phyloP scores from a whole-genome alignment of 2,888 invertebrate genomes.

The Cephus rjabovi region DNA sequence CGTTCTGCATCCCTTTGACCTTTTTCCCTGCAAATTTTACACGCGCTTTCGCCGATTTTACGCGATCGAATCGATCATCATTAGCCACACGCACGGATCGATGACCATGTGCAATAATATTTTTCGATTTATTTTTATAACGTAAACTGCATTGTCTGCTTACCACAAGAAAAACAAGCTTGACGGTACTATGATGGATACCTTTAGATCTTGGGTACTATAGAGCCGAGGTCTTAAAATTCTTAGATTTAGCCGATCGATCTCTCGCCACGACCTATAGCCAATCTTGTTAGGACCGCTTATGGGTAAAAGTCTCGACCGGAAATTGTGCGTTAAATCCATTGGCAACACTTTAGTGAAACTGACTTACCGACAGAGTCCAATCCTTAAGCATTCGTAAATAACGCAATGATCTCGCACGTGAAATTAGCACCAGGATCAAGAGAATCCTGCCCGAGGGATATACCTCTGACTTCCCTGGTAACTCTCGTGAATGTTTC shows the following conservation, averaged over 20 bases:
- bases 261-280: slow-evolving; percentile 15
- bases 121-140: slow-evolving; percentile 32
- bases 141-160: neutral
- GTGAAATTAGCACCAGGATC: neutral
- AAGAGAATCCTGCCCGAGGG: neutral
- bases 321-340: slow-evolving; percentile 50
- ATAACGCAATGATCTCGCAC: neutral
- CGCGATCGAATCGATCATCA: slow-evolving; percentile 16
- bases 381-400: neutral
- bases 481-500: neutral
- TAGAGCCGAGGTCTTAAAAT: too few relatives aligned
- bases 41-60: slow-evolving; percentile 10
- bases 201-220: too few relatives aligned
- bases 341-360: slow-evolving; percentile 26
- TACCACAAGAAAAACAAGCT: neutral
- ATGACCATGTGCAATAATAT: slow-evolving; percentile 38
- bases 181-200: neutral
- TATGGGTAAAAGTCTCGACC: slow-evolving; percentile 42
- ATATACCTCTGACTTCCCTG: neutral
- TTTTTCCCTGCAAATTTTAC: neutral
- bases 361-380: neutral
- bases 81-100: neutral
- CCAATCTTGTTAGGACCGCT: neutral
- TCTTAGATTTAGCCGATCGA: too few relatives aligned
- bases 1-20: slow-evolving; percentile 2